Conservation (phyloP, 2,797 vertebrate species). For the Liasis olivaceus region DNA sequence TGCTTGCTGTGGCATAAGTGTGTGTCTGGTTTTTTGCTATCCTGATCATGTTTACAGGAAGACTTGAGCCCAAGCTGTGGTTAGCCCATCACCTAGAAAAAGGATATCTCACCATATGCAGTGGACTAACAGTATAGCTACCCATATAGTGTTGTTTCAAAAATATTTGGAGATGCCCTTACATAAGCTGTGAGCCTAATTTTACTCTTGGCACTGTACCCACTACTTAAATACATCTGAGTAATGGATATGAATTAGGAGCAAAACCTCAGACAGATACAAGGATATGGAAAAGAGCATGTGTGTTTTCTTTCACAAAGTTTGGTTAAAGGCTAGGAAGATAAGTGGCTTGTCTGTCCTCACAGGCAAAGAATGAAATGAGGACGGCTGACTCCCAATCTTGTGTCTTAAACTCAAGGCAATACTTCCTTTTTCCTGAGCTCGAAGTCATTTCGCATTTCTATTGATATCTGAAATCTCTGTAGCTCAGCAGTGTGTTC, state of each 20-base stretch:
- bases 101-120: neutral
- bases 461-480: constrained; percentile 42
- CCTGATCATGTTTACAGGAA: neutral
- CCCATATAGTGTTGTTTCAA: neutral
- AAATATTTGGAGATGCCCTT: neutral
- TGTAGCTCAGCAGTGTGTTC: constrained; percentile 38
- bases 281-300: neutral
- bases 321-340: neutral
- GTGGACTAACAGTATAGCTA: neutral
- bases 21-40: neutral
- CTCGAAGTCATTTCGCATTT: constrained; percentile 36
- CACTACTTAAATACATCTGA: neutral
- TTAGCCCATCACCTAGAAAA: neutral
- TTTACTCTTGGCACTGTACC: too few relatives aligned
- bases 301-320: neutral
- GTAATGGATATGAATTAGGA: neutral
- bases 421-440: constrained; percentile 19
- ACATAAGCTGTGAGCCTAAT: neutral
- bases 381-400: constrained; percentile 1
- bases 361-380: neutral
- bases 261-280: neutral
- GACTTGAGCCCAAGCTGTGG: neutral
- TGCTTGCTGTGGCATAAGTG: neutral
- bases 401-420: constrained; percentile 20
- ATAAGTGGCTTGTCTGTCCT: neutral